Conservation (phyloP, 1,140 invertebrate species). For the Caenorhabditis brenneri region DNA sequence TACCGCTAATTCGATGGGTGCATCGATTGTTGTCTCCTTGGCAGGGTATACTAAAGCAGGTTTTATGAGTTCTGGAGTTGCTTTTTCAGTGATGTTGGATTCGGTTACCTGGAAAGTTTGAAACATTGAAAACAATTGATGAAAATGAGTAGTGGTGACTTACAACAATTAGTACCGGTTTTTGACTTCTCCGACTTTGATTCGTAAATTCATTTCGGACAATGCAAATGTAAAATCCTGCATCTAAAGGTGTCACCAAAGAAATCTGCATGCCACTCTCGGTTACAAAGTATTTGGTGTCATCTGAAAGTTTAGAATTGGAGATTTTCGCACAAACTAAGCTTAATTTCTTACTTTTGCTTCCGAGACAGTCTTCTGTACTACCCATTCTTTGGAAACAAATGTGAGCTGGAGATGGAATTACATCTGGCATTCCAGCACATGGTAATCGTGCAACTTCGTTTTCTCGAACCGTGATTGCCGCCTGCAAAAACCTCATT, state of each 20-base stretch:
- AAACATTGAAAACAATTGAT: neutral
- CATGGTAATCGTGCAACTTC: conserved; percentile 54
- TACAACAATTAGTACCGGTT: conserved; percentile 60
- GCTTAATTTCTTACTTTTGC: conserved; percentile 54
- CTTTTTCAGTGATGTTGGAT: neutral
- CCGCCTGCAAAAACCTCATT: neutral
- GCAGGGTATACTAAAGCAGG: conserved; percentile 19
- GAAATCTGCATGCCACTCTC: conserved; percentile 65
- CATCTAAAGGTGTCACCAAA: conserved; percentile 62
- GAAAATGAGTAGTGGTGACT: neutral
- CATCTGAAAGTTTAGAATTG: conserved; percentile 42
- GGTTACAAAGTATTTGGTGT: conserved; percentile 62
- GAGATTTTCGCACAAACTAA: neutral
- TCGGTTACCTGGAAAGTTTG: conserved; percentile 33
- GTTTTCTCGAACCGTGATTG: conserved; percentile 38
- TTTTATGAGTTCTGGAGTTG: conserved; percentile 20
- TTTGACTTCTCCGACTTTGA: conserved; percentile 59
- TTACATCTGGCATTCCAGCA: conserved; percentile 55
- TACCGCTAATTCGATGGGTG: conserved; percentile 57
- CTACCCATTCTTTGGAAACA: conserved; percentile 64
- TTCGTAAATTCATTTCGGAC: conserved; percentile 65
- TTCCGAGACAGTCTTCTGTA: conserved; percentile 59
- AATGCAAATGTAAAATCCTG: conserved; percentile 64
- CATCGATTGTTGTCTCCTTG: conserved; percentile 46
- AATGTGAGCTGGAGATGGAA: conserved; percentile 63